phyloP scores from a whole-genome alignment of 2,113 vertebrate species.

The Pipra filicauda region DNA sequence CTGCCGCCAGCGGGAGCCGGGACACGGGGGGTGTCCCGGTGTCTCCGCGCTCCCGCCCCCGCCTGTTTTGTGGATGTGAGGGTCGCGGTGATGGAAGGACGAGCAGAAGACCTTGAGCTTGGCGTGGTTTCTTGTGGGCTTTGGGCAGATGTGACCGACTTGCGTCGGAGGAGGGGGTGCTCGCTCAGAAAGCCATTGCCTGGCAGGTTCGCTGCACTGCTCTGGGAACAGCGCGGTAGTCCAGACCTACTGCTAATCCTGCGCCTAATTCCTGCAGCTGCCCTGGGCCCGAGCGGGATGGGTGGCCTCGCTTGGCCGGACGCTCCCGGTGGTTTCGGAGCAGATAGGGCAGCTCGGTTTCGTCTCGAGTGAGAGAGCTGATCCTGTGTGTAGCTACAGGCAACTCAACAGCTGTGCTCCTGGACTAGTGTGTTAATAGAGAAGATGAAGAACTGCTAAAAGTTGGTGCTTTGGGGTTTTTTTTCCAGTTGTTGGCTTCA shows the following conservation, averaged over 20 bases:
- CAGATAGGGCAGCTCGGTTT: accelerated
- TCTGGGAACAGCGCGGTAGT: accelerated
- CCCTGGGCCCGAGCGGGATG: neutral
- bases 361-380: neutral
- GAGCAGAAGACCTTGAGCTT: neutral
- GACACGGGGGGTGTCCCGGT: accelerated
- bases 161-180: neutral
- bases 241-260: accelerated
- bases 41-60: accelerated
- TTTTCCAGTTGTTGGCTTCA: neutral
- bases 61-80: accelerated
- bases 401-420: neutral
- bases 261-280: neutral
- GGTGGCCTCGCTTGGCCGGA: too few relatives aligned
- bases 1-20: too few relatives aligned
- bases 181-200: neutral
- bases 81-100: neutral
- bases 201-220: neutral
- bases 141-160: neutral
- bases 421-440: neutral
- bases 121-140: accelerated
- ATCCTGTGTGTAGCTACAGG: accelerated
- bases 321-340: accelerated
- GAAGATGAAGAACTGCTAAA: neutral
- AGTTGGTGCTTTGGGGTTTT: neutral